Evolutionary conservation across 2,797 vertebrate species (phyloP), one percentile per base, ranked within the genome.

Genomic region (Parauchenoglanis punctatus): DNA sequence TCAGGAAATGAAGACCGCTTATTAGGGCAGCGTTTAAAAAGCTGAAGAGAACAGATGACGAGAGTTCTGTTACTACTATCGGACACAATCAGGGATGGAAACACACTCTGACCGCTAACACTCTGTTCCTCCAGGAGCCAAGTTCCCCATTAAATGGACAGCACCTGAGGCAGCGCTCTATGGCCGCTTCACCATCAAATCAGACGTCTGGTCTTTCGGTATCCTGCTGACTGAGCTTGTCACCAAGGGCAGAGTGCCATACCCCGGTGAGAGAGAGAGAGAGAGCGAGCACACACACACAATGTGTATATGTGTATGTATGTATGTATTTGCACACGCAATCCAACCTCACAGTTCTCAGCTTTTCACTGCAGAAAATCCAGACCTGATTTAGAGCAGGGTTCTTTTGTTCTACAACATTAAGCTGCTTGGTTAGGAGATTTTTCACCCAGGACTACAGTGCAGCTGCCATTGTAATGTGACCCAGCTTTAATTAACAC

Each of bases 71-170:
- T 58, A 35, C 8, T 35, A 15, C 28, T 56, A 56, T 78, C 10
- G 4, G 76, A 23, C 8, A 0, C 76, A 8, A 4, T 56, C 54
- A 8, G 25, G 13, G 73, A 28, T 52, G 46, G n/a, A 35, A 12
- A 75, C 31, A 7, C 56, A 35, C 31, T 52, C 4, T 85, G 56
- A 88, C 4, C 1, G 13, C 44, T 58, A 44, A 70, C 81, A 44
- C 59, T 73, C 84, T 90, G 86, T 87, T 87, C 23, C 68, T 81
- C 10, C 92, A 99, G 98, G 98, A 92, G 98, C 98, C 91, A 99
- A 99, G 93, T 99, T 99, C 92, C 98, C 98, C 88, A 99, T 99
- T 93, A 99, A 99, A 92, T 99, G 98, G 98, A 99, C 98, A 0
- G 98, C 98, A 83, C 98, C 98, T 1, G 98, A 99, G 92, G 98